Evolutionary conservation across 2,797 vertebrate genomes (phyloP), one percentile per base, ranked within the genome.

Genomic region (Poliocrania exsul): DNA sequence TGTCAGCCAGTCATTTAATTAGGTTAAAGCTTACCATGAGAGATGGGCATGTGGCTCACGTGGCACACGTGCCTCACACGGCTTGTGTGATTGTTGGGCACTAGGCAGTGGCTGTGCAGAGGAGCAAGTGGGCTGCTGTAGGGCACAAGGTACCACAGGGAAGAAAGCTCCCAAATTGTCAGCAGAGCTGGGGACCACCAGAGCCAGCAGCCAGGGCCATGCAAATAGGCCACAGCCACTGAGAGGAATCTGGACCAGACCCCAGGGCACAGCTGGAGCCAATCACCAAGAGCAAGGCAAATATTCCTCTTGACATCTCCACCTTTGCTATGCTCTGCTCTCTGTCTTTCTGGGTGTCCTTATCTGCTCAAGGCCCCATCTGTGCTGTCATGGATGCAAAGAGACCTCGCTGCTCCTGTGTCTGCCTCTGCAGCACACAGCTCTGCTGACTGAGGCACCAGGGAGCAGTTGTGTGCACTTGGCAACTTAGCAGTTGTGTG

Each of bases 221-320:
- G 8, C 6, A 53, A 57, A 71, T 10, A 26, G 17, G 8, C 31
- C 4, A 4, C 26, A 42, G 29, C 14, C 35, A 54, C 35, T 56
- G 19, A 0, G 1, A 87, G 69, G n/a, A 78, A 11, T 16, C 13
- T 50, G 60, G 29, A 47, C 26, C 29, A 46, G 51, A 62, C 4
- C 3, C 46, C 28, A 0, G 1, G 35, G 46, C 13, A 70, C 0
- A 1, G 77, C 0, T 38, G 64, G 29, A 79, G 10, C 35, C n/a
- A 25, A 26, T 6, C 24, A 33, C 21, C 35, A 38, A 38, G 11
- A 83, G 35, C 37, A 25, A 86, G n/a, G 56, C 26, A 56, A 24
- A 24, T 51, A 16, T 38, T 79, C 49, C 25, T 18, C 56, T 23
- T 38, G 26, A 11, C 20, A 28, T 24, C 13, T 26, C 46, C 1